Evolutionary conservation across 2,113 vertebrate species (phyloP), one percentile per base, ranked within the genome.

Genomic region (Prionailurus viverrinus): DNA sequence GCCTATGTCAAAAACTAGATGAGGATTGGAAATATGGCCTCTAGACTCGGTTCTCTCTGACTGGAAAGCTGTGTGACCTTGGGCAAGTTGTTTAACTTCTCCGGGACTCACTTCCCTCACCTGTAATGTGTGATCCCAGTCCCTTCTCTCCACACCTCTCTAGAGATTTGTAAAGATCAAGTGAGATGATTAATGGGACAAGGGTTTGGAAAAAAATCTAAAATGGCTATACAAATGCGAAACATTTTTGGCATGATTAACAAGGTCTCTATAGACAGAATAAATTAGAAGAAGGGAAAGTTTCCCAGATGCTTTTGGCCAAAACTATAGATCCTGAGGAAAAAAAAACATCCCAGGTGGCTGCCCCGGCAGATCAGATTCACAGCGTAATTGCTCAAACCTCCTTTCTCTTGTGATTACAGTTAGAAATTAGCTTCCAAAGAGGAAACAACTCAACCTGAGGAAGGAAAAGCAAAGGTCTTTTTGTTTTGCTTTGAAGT

Each of bases 221-320:
- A 97, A 96, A 53, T 89, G 74, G 10, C 66, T 96, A 85, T 51
- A 87, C 74, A 97, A 93, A 94, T 95, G 65, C 36, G 33, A 96
- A 69, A 36, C 90, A 90, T 78, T 94, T 97, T 88, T 63, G 84
- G 87, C n/a, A 94, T 94, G 83, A 63, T 91, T 96, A 94, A 91
- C 76, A 85, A 96, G 58, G 92, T 91, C 94, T 97, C 94, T 9
- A 55, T 48, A 88, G 92, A 84, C 80, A 96, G 83, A 93, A 65
- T 91, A 91, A 94, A 92, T 90, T 55, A 91, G 86, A 93, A 94
- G 80, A 94, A 69, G 74, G 58, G 51, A 92, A 97, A 96, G 15
- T 86, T 97, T 96, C 85, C 88, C 97, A 95, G 96, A 97, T 93
- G 63, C 79, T 95, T 97, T 85, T 96, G 94, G 92, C 71, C 39